Evolutionary conservation across 2,888 invertebrate genomes (phyloP), one percentile per base, ranked within the genome.

Genomic region (Leptothorax acervorum): DNA sequence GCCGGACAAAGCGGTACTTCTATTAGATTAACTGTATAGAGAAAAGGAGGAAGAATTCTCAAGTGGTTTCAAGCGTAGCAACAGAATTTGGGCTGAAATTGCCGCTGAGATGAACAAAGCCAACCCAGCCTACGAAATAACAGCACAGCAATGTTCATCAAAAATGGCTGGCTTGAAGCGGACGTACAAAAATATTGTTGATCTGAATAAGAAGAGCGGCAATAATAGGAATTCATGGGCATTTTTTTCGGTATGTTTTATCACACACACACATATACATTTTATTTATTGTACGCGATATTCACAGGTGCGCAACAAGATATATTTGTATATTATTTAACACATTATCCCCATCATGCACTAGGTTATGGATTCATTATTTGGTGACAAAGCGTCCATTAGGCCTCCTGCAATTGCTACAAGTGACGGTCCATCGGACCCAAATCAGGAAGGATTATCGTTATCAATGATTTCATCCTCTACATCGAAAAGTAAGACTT

Each of bases 341-440:
- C 31, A 18, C 4, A 71, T 55, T 55, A 73, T 55, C 1, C 15
- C 0, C 18, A 42, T 73, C 18, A 51, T 51, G 4, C 4, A 73
- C 23, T 39, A 57, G 73, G n/a, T 73, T 55, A 57, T 73, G 73
- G 55, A 73, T 57, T 73, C 55, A 15, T 28, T 73, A 28, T 57
- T 73, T 55, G n/a, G 39, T 3, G 39, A 73, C 18, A 73, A 73
- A 73, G 55, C 23, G 15, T 73, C 57, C 3, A 73, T 45, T 39
- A 57, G 0, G 12, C 71, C 55, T 15, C 71, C 23, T 35, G 71
- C 71, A 57, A 57, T 73, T 57, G 73, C 55, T 2, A 73, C 73
- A 55, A 73, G 55, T 73, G 73, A 73, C 0, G 73, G 55, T 57
- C 73, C 57, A 57, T 57, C 28, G 39, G 42, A 73, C 1, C 39